Percentiles rank a stretch among this genome's conserved stretches.
phyloP scores from a whole-genome alignment of 2,113 vertebrate species.

The Zosterops borbonicus region DNA sequence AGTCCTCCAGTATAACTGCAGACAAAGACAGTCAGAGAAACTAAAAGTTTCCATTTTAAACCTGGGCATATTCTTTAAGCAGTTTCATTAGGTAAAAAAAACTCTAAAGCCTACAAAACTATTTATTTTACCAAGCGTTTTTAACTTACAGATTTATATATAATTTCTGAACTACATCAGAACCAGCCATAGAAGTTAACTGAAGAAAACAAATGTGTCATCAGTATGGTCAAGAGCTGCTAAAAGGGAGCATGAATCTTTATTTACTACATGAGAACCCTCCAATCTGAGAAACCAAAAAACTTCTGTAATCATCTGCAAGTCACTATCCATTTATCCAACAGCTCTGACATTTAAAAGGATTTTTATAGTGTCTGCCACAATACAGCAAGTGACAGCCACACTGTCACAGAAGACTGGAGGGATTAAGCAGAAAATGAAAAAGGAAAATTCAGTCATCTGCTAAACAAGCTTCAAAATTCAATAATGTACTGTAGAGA shows the following conservation, averaged over 20 bases:
- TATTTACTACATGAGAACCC: background rate
- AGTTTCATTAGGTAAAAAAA: background rate
- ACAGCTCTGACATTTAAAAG: background rate
- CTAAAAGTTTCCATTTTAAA: too few relatives aligned
- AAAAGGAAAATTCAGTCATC: background rate
- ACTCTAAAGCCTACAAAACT: background rate
- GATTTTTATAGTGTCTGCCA: background rate
- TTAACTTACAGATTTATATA: background rate
- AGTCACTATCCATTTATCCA: background rate
- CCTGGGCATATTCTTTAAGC: background rate
- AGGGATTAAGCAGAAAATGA: background rate
- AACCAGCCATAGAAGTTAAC: background rate
- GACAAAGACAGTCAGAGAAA: background rate
- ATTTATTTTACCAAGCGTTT: background rate
- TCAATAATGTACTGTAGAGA: background rate
- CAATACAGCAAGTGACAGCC: background rate
- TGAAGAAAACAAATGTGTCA: background rate
- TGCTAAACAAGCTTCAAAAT: background rate
- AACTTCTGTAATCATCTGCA: background rate
- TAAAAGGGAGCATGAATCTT: background rate
- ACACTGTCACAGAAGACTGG: background rate
- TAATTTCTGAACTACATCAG: background rate
- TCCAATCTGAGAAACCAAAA: background rate
- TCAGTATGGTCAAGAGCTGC: background rate
- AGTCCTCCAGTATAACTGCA: background rate